Base-by-base conservation (phyloP, 2,797 vertebrate genomes). In the Chromis chromis region DNA sequence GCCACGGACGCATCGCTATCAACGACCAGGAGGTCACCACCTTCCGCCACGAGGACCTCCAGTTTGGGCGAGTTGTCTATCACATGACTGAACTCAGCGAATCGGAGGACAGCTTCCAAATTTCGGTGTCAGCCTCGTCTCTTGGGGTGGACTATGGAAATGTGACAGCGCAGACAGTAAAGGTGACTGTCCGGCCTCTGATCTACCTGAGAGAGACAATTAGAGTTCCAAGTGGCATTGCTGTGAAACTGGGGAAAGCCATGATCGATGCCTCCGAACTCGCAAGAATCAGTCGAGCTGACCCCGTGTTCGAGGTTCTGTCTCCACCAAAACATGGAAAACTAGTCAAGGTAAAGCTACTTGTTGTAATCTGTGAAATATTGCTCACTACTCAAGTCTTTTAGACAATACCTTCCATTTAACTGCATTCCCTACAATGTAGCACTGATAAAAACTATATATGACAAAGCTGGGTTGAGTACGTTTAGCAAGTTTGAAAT, bases 211-310 rank as follows among this genome's bases (percentile, higher is more conserved):
- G 80, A 52, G 78, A 94, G 71, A 73, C 88, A 3, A 84, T 97
- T 28, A 88, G 92, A 66, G 88, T 98, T 48, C 93, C 95, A 75
- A 95, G 95, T 66, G 92, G 92, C 2, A 88, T 93, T 3, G 74
- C 89, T 3, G 95, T 96, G 54, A 94, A 91, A 70, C 89, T 99
- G 73, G 93, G 92, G 66, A 95, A 92, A 63, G 86, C 91, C 78
- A 94, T 97, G 85, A 93, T 99, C 6, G 93, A 98, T 86, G 96
- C 96, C 59, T 95, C 95, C 0, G 94, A 96, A 76, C 92, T 99
- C 60, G 95, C 95, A 3, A 90, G 91, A 62, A 87, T 96, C 84
- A 97, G 95, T 77, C 90, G 94, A 21, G 95, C 93, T 3, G 92
- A 96, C 75, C 97, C 96, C 0, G 81, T 67, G 24, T 98, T 96